A percentile compares a stretch with the other conserved stretches of the same genome.
phyloP scores from a whole-genome alignment of 2,888 invertebrate species.

The Plutella xylostella region DNA sequence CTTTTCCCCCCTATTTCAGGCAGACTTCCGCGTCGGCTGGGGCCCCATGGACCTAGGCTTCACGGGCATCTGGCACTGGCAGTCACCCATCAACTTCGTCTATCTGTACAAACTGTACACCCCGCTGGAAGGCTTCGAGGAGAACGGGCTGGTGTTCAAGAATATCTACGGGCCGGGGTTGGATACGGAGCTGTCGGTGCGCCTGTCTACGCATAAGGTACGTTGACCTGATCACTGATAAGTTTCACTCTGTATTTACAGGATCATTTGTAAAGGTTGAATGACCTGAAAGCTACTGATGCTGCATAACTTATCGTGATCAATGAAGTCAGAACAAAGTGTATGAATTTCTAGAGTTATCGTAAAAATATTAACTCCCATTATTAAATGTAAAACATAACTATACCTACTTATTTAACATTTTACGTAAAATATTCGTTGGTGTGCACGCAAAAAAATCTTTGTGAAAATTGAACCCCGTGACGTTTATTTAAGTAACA shows the following conservation, averaged over 20 bases:
- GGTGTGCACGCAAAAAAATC: no score
- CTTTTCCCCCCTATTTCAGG: conserved; percentile 44
- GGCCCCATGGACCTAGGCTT: conserved; percentile 81
- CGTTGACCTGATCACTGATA: conserved; percentile 12
- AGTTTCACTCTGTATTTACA: background rate
- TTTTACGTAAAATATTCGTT: no score
- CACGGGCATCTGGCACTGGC: conserved; percentile 81
- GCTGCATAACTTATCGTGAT: no score
- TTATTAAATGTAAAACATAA: no score
- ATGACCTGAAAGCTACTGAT: no score
- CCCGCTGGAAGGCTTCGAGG: conserved; percentile 81
- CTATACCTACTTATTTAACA: no score
- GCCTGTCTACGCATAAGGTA: conserved; percentile 76
- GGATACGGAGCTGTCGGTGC: conserved; percentile 77
- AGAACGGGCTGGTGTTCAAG: conserved; percentile 81
- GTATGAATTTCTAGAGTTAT: no score
- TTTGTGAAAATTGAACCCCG: background rate
- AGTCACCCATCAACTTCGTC: conserved; percentile 75
- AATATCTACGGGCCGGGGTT: conserved; percentile 73
- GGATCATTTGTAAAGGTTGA: background rate
- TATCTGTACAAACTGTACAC: conserved; percentile 83
- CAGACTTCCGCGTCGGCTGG: conserved; percentile 82
- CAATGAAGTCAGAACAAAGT: no score
- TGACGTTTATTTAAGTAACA: no score
- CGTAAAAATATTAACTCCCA: no score